phyloP scores from a whole-genome alignment of 2,113 vertebrate genomes.

The Brachionichthys hirsutus region DNA sequence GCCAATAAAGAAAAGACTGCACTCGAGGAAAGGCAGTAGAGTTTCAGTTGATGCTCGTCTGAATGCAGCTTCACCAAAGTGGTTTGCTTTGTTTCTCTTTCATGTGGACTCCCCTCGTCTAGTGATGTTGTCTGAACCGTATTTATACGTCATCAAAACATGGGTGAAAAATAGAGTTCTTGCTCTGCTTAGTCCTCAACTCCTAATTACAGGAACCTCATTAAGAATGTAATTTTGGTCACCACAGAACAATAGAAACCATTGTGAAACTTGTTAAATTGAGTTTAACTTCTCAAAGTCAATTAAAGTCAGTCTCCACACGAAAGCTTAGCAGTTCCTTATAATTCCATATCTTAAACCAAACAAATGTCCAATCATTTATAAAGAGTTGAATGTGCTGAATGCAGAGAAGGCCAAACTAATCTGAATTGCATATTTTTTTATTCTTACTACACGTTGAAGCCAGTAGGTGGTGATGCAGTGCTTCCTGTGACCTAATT shows the following conservation, averaged over 20 bases:
- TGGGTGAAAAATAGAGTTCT: too few species aligned
- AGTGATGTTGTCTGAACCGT: slow-evolving; percentile 10
- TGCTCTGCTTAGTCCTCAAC: background rate
- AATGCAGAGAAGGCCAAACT: slow-evolving; percentile 4
- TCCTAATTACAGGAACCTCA: slow-evolving; percentile 16
- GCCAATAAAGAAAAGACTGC: slow-evolving; percentile 33
- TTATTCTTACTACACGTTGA: background rate
- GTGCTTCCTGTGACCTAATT: slow-evolving; percentile 15
- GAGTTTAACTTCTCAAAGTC: slow-evolving; percentile 18
- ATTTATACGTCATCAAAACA: too few species aligned
- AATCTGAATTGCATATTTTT: slow-evolving; percentile 1
- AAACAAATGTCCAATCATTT: slow-evolving; percentile 2
- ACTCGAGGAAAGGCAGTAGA: slow-evolving; percentile 9
- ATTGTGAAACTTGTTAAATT: slow-evolving; percentile 5
- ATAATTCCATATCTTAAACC: slow-evolving; percentile 8
- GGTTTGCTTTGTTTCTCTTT: too few species aligned
- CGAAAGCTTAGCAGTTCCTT: background rate
- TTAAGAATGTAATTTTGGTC: slow-evolving; percentile 13
- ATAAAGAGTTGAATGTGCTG: slow-evolving; percentile 1
- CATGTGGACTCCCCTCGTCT: too few species aligned
- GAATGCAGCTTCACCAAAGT: background rate
- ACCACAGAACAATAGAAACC: slow-evolving; percentile 14
- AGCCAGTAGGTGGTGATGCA: slow-evolving; percentile 56
- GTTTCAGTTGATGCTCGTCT: slow-evolving; percentile 11
- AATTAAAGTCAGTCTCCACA: slow-evolving; percentile 21